Percentiles rank a stretch among this genome's conserved stretches.
Conservation (phyloP, 2,797 vertebrate species). For the Psittacula derbiana region DNA sequence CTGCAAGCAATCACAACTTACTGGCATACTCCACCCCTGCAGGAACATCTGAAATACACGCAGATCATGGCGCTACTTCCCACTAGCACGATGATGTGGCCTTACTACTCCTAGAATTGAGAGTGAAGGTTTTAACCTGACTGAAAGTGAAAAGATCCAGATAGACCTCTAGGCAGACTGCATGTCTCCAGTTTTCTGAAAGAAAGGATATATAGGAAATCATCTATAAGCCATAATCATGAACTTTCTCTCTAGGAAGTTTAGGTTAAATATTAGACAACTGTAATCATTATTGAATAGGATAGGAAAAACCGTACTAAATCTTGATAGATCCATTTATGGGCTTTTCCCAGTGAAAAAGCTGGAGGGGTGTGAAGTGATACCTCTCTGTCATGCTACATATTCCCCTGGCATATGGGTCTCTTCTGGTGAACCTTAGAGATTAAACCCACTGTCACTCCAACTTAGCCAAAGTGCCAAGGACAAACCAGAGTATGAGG, state of each 20-base stretch:
- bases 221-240: neutral
- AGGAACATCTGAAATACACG: neutral
- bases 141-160: neutral
- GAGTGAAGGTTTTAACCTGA: neutral
- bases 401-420: neutral
- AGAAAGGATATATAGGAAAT: neutral
- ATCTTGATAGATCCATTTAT: neutral
- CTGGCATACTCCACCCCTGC: neutral
- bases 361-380: neutral
- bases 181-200: neutral
- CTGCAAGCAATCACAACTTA: neutral
- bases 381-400: accelerated
- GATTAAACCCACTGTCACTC: neutral
- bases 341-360: neutral
- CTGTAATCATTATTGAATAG: neutral
- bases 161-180: neutral
- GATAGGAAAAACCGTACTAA: neutral
- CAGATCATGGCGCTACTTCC: neutral
- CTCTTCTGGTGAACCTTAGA: neutral
- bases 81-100: neutral
- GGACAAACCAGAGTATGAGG: neutral
- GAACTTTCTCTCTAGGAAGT: neutral
- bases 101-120: neutral
- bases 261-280: neutral
- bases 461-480: neutral